Conservation (phyloP, 2,113 vertebrate genomes). For the Cryptotis parvus region DNA sequence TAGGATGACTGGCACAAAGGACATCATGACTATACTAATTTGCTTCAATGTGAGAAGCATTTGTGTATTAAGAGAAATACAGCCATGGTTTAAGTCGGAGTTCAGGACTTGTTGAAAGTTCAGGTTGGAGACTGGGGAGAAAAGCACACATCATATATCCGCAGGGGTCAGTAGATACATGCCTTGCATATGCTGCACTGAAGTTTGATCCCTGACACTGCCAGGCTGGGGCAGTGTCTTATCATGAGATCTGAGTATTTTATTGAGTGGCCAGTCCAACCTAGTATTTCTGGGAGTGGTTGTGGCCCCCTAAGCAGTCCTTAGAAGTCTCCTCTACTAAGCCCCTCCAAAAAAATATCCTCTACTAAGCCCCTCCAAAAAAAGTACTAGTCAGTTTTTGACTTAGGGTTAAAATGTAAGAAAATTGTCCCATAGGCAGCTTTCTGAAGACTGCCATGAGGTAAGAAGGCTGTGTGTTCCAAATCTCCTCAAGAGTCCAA, state of each 20-base stretch:
- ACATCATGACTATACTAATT: not conserved
- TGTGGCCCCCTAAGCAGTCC: too few relatives aligned
- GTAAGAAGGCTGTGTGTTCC: not conserved
- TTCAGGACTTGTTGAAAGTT: not conserved
- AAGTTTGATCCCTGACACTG: too few relatives aligned
- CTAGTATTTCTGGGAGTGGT: too few relatives aligned
- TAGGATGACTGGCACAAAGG: not conserved
- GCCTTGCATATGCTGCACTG: too few relatives aligned
- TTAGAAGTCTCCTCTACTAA: too few relatives aligned
- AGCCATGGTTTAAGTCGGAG: not conserved
- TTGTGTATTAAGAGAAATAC: slow-evolving; percentile 29
- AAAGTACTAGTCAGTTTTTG: not conserved
- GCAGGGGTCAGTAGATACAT: too few relatives aligned
- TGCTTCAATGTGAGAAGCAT: slow-evolving; percentile 29
- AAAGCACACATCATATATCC: too few relatives aligned
- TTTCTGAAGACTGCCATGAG: not conserved
- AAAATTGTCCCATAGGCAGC: not conserved
- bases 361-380: too few relatives aligned
- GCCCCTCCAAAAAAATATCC: too few relatives aligned
- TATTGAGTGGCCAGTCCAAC: too few relatives aligned
- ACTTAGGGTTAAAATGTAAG: not conserved
- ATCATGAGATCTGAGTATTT: too few relatives aligned
- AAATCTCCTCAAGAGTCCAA: not conserved
- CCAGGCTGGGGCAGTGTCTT: too few relatives aligned
- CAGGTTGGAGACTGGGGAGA: not conserved